Conservation (phyloP, 2,113 vertebrate genomes). For the Lophura nycthemera region DNA sequence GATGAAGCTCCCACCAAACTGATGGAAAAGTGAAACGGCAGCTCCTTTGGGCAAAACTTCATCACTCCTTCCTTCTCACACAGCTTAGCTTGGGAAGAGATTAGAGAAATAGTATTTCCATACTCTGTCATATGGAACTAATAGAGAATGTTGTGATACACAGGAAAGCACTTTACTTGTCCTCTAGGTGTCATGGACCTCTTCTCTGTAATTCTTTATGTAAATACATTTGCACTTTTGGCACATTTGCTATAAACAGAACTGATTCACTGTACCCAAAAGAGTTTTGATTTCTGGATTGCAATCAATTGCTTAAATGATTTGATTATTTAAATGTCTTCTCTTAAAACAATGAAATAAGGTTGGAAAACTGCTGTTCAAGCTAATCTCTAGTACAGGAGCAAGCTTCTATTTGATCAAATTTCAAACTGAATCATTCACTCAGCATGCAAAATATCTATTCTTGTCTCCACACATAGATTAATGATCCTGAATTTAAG, state of each 20-base stretch:
- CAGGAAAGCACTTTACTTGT: background rate
- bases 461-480: background rate
- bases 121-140: background rate
- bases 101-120: background rate
- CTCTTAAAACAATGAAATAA: background rate
- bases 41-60: background rate
- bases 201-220: background rate
- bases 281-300: background rate
- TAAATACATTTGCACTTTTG: background rate
- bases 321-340: background rate
- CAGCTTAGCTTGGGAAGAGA: background rate
- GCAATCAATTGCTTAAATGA: conserved; percentile 7
- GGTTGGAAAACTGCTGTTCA: background rate
- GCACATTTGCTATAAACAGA: background rate
- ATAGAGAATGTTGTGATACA: background rate
- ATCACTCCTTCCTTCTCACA: background rate
- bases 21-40: background rate
- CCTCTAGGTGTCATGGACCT: background rate
- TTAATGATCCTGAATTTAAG: background rate
- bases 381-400: background rate
- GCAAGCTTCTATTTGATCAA: background rate
- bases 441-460: background rate
- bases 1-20: conserved; percentile 25
- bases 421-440: background rate
- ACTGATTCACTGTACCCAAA: background rate